These are phyloP conservation scores for Campoplex capitator DNA, from an alignment of 2,888 invertebrate genomes.

Conservation along the genomic window DNA sequence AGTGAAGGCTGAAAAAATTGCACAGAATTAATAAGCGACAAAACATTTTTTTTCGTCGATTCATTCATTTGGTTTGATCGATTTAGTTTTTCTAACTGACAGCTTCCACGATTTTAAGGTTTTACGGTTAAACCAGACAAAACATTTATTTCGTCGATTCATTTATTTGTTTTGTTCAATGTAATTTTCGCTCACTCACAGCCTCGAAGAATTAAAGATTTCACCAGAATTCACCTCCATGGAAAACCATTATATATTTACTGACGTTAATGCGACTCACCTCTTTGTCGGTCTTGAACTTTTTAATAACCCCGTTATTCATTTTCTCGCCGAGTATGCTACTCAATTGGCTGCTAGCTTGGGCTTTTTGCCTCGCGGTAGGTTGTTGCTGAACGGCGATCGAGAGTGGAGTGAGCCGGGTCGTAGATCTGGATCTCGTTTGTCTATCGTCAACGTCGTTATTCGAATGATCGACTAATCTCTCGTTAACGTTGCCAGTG, in stretches of 20 bases:
- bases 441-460: conserved; percentile 70
- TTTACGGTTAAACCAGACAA: too few relatives aligned
- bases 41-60: too few relatives aligned
- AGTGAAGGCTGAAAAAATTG: conserved; percentile 73
- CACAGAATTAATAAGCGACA: background rate
- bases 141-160: too few relatives aligned
- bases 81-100: too few relatives aligned
- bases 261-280: conserved; percentile 69
- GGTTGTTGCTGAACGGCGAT: conserved; percentile 79
- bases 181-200: too few relatives aligned
- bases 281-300: conserved; percentile 84
- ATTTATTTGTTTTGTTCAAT: too few relatives aligned
- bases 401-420: conserved; percentile 76
- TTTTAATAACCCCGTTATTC: conserved; percentile 83
- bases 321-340: conserved; percentile 77
- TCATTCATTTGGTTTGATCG: too few relatives aligned
- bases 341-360: conserved; percentile 75
- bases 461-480: conserved; percentile 72
- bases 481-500: conserved; percentile 74
- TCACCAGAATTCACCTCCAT: too few relatives aligned
- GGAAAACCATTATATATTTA: background rate
- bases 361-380: conserved; percentile 75
- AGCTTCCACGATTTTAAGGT: too few relatives aligned
- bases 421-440: conserved; percentile 73
- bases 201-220: too few relatives aligned